A percentile compares a stretch with the other conserved stretches of the same genome.
Conservation (phyloP, 2,888 invertebrate genomes). For the Amphipyra tragopoginis region DNA sequence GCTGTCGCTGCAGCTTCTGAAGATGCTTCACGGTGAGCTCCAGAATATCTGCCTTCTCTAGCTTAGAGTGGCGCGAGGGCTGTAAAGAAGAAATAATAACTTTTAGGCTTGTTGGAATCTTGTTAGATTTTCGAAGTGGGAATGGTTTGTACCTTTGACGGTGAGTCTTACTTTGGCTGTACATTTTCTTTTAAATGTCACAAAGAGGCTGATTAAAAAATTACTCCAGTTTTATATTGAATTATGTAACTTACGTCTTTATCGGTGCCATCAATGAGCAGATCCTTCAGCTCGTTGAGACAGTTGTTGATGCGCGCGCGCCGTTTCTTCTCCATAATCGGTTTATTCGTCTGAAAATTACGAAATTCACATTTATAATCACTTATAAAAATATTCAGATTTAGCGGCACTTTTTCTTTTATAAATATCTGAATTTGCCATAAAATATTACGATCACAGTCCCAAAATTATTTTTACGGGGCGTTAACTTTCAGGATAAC, state of each 20-base stretch:
- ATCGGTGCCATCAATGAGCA: constrained; percentile 95
- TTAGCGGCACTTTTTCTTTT: too few relatives aligned
- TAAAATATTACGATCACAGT: neutral
- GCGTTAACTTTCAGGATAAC: neutral
- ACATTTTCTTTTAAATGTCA: too few relatives aligned
- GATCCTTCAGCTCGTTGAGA: constrained; percentile 95
- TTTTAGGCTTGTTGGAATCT: constrained; percentile 48
- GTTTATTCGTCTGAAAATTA: constrained; percentile 94
- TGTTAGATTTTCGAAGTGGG: constrained; percentile 13
- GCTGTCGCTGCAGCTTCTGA: constrained; percentile 96
- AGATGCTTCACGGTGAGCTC: constrained; percentile 98
- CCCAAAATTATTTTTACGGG: neutral
- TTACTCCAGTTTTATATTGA: too few relatives aligned
- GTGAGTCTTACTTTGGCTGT: neutral
- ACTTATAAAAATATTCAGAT: too few relatives aligned
- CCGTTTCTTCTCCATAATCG: constrained; percentile 97
- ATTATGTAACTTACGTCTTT: constrained; percentile 96
- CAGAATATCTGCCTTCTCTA: constrained; percentile 98
- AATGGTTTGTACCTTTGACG: too few relatives aligned
- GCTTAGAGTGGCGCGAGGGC: constrained; percentile 97
- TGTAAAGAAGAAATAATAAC: constrained; percentile 82
- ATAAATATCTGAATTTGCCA: too few relatives aligned
- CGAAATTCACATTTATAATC: constrained; percentile 6
- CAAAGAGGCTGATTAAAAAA: too few relatives aligned
- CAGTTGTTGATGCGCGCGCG: constrained; percentile 97